phyloP scores from a whole-genome alignment of 2,797 vertebrate species.

The Falco columbarius region DNA sequence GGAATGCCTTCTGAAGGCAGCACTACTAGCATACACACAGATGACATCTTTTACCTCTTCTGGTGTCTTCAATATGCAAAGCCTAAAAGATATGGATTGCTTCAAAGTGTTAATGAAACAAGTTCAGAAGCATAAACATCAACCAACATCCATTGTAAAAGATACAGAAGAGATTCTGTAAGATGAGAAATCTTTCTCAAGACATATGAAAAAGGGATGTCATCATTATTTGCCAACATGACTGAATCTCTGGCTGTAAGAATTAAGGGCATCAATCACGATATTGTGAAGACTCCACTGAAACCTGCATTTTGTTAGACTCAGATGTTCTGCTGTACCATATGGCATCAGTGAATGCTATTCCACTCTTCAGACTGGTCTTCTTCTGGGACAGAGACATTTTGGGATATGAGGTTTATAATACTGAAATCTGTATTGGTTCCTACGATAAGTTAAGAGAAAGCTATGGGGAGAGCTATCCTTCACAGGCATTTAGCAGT shows the following conservation, averaged over 20 bases:
- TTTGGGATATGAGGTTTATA: background rate
- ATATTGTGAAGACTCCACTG: background rate
- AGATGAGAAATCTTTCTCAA: background rate
- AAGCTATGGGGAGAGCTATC: background rate
- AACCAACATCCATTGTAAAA: background rate
- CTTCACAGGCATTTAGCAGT: background rate
- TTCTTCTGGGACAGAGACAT: background rate
- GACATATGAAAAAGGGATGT: background rate
- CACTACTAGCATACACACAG: background rate
- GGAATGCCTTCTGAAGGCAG: slow-evolving; percentile 15
- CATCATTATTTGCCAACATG: background rate
- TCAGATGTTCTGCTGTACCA: background rate
- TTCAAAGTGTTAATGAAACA: background rate
- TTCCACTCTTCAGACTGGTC: background rate
- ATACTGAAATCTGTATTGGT: background rate
- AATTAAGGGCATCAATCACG: background rate
- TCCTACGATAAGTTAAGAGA: background rate
- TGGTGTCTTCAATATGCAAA: background rate
- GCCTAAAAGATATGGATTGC: background rate
- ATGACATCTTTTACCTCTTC: background rate
- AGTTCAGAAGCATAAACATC: background rate
- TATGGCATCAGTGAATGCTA: background rate
- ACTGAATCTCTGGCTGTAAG: background rate
- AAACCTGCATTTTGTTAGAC: background rate
- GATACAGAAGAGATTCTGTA: background rate